Evolutionary conservation across 2,888 invertebrate genomes (phyloP), one percentile per base, ranked within the genome.

Genomic region (Lithophane semibrunnea): DNA sequence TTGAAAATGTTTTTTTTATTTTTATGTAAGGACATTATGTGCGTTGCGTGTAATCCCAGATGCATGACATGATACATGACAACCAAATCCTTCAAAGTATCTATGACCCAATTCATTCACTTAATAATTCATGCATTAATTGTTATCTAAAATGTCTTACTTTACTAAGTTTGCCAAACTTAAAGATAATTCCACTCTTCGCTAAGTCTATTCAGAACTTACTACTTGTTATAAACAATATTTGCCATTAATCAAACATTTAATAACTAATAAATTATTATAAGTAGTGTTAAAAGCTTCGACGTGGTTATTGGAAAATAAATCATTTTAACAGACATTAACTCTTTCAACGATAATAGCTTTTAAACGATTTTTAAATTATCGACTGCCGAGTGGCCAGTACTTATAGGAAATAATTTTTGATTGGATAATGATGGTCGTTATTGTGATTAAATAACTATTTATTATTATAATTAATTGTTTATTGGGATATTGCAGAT

Each of bases 151-250:
- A 52, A 61, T 60, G 16, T 49, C 16, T 65, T 76, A 37, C 13
- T 13, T 10, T 12, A 47, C 13, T 10, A 24, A 64, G 24, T 44
- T 65, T 60, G 2, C 2, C 16, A 49, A 64, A 52, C 56, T n/a
- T 44, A 69, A 67, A 80, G 12, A 44, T 65, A 82, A 56, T 75
- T 81, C 68, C 71, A 85, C 86, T 82, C 72, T 67, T 73, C 52
- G 52, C 1, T 2, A 60, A 58, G 24, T 67, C n/a, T 8, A 12
- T 13, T 37, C 9, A 29, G 29, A 79, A 63, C 24, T 63, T 60
- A 21, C 44, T 37, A 37, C 37, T 37, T 37, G 37, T 37, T 37
- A 37, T 37, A 37, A 9, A 21, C 8, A 37, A 52, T 44, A 70
- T 52, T 71, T 52, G 24, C 9, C 12, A 18, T 44, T 7, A 29